Percentiles rank a stretch among this genome's conserved stretches.
phyloP scores from a whole-genome alignment of 2,113 vertebrate genomes.

The Cynoglossus semilaevis region DNA sequence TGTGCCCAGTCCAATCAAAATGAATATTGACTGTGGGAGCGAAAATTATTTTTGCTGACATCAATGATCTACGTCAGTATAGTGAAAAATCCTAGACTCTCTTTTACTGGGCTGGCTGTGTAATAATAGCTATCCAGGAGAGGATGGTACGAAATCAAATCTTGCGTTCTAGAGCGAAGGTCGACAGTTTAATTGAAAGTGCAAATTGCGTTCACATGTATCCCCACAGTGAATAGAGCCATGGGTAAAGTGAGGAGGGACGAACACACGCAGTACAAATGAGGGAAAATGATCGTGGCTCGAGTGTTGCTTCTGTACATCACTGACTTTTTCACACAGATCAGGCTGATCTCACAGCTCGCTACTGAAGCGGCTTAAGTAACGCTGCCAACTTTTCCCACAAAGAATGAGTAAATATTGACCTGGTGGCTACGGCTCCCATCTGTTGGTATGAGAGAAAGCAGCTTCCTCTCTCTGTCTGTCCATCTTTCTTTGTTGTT shows the following conservation, averaged over 20 bases:
- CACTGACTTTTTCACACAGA: constrained; percentile 24
- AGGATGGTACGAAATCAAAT: constrained; percentile 78
- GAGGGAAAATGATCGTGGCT: constrained; percentile 38
- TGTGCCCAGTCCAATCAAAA: background rate
- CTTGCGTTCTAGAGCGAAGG: constrained; percentile 84
- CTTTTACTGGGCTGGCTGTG: constrained; percentile 31
- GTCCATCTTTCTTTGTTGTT: constrained; percentile 15
- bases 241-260: constrained; percentile 46
- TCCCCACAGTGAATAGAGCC: constrained; percentile 82
- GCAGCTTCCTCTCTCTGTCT: constrained; percentile 23
- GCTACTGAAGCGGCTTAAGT: constrained; percentile 27
- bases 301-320: constrained; percentile 39
- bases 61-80: constrained; percentile 19
- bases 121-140: constrained; percentile 73
- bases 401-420: constrained; percentile 63
- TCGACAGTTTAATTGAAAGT: constrained; percentile 93
- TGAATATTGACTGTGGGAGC: constrained; percentile 20
- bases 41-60: constrained; percentile 55
- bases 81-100: constrained; percentile 31
- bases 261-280: constrained; percentile 44
- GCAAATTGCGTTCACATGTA: constrained; percentile 87
- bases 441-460: constrained; percentile 48
- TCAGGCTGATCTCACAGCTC: constrained; percentile 26
- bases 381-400: constrained; percentile 49
- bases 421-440: constrained; percentile 50